Evolutionary conservation across 30 jellyfish, hydroid and myxozoan species (phyloP), one percentile per base, ranked within the genome.

Genomic region (Catostylus mosaicus): DNA sequence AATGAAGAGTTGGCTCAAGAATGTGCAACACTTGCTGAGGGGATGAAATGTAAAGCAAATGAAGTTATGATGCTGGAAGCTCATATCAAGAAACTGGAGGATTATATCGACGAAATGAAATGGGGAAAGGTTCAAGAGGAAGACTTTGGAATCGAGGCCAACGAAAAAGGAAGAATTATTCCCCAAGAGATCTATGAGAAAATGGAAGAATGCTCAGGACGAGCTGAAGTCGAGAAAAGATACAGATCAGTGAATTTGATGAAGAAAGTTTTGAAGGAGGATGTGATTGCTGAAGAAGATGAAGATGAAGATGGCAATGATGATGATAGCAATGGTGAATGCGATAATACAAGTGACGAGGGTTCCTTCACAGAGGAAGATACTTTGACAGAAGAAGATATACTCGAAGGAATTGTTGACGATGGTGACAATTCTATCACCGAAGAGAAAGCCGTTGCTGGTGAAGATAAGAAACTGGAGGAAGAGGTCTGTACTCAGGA

Each of bases 21-120:
- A 27, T 66, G 78, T 37, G 11, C 19, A 37, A 32, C 32, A 3
- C 56, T 66, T 5, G 56, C 78, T 8, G 29, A 34, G 51, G 56
- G 78, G 33, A 66, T 66, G 30, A 43, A 18, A 19, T 36, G 12
- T 3, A 34, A 66, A 24, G 29, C 26, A 66, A 34, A 66, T 16
- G 78, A 66, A 66, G 59, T 66, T 26, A 30, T 66, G 78, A 24
- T 30, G 23, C 78, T 66, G 9, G 78, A 66, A 66, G 78, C 30
- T 36, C 54, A 31, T 0, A 66, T 66, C 32, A 34, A 27, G 16
- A 6, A 43, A 16, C 59, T 66, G 31, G 78, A 66, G 32, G 51
- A 43, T 12, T 5, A 30, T 26, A 30, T 36, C 27, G 57, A 30
- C 6, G 78, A 11, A 12, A 18, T 4, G 54, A 32, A 30, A 7